Percentiles rank a stretch among this genome's conserved stretches.
Conservation (phyloP, 2,113 vertebrate species). For the Pachycephala philippinensis region DNA sequence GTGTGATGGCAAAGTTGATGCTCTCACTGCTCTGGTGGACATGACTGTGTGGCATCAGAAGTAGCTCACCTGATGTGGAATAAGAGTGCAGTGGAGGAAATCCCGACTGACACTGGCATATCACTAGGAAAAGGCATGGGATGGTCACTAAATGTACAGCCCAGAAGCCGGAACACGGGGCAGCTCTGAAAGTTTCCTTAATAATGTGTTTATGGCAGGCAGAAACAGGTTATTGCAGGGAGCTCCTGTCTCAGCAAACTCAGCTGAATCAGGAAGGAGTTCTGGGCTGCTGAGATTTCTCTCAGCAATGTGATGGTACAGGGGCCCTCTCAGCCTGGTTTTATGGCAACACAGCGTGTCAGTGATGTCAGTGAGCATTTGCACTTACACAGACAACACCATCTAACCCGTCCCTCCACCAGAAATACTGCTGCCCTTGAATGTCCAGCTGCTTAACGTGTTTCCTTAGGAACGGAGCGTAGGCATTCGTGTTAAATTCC, state of each 20-base stretch:
- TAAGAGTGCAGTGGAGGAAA: not conserved
- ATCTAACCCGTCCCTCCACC: not conserved
- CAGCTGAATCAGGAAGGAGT: not conserved
- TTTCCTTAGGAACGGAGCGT: not conserved
- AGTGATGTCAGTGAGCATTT: not conserved
- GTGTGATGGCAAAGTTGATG: not conserved
- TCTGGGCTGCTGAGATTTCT: not conserved
- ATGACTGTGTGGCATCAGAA: not conserved
- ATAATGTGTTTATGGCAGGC: not conserved
- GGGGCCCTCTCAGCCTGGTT: not conserved
- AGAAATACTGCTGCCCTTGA: not conserved
- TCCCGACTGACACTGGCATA: not conserved
- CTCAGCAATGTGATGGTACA: not conserved
- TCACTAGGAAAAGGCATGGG: accelerated
- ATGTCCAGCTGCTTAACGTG: not conserved
- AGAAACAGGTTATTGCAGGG: not conserved
- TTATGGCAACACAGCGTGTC: not conserved
- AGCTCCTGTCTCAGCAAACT: not conserved
- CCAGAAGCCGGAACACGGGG: not conserved
- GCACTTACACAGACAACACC: not conserved
- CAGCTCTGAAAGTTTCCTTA: not conserved
- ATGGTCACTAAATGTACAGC: not conserved
- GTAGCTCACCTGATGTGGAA: not conserved
- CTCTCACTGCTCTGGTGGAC: not conserved
- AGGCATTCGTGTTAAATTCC: not conserved